Base-by-base conservation (phyloP, 2,797 vertebrate genomes). In the Dipus sagitta region DNA sequence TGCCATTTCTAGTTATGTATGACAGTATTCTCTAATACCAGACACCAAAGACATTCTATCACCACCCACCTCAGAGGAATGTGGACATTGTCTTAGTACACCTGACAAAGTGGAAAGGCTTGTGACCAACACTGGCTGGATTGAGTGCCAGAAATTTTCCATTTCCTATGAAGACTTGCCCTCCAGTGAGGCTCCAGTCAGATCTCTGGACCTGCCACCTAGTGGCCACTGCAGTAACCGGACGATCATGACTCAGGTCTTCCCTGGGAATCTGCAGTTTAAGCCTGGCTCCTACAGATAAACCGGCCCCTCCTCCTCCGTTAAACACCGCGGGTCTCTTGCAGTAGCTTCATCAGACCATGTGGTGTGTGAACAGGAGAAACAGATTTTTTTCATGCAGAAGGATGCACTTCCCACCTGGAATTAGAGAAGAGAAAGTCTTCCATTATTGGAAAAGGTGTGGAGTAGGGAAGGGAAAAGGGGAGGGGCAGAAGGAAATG, bases 151-250 rank as follows among this genome's bases (percentile, higher is more conserved):
- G 78, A 52, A 90, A 42, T 47, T 38, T 34, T 86, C 47, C 62
- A 28, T 64, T 60, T 71, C 28, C 54, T 32, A 1, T 42, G 10
- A 80, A 83, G 21, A 94, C 74, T 38, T 88, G 70, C 72, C 96
- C 94, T 96, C 86, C 60, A 60, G 0, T 28, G 32, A 96, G 71
- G 52, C 85, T 92, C 87, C 89, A 70, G 0, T 88, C 86, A 72
- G 42, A 93, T 92, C 96, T 95, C 95, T 96, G 96, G 92, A 95
- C 93, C 96, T 94, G 96, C 96, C 95, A 96, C 95, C 96, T 97
- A 96, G 95, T 96, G 97, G 96, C 83, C 95, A 95, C 88, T 93
- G 47, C 15, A 70, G 32, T 95, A 90, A 86, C 88, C 88, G 92
- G 68, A 64, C n/a, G 72, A 0, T 90, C 1, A 7, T 32, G 74